Evolutionary conservation across 30 jellyfish, hydroid and myxozoan genomes (phyloP).

Genomic region (Catostylus mosaicus): DNA sequence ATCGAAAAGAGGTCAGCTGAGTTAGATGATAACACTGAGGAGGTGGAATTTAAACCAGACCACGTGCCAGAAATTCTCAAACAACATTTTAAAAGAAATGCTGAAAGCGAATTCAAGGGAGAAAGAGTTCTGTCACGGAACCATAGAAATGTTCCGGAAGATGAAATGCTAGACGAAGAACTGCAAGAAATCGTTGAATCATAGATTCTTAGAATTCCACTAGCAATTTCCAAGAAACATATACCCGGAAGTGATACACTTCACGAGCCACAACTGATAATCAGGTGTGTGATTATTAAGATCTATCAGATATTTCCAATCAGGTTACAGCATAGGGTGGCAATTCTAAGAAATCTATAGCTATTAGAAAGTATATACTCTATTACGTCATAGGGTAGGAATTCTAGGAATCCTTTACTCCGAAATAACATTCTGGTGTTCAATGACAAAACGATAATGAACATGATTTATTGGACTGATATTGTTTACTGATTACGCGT

Average conservation of each 20-base stretch:
- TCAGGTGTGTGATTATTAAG: slow-evolving; percentile 1
- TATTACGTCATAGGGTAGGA: too few species aligned
- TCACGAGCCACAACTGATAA: background rate
- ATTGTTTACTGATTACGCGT: too few species aligned
- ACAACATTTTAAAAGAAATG: slow-evolving; percentile 87
- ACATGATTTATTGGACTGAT: too few species aligned
- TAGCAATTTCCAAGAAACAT: slow-evolving; percentile 27
- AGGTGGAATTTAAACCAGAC: slow-evolving; percentile 56
- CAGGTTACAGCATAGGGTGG: too few species aligned
- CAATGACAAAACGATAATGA: too few species aligned
- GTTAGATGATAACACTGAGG: slow-evolving; percentile 77
- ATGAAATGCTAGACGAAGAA: slow-evolving; percentile 73
- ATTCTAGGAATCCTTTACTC: too few species aligned
- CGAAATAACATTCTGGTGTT: too few species aligned
- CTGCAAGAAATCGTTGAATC: slow-evolving; percentile 48
- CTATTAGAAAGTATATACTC: too few species aligned
- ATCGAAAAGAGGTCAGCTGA: slow-evolving; percentile 85
- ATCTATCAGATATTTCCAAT: too few species aligned
- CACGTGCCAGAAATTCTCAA: slow-evolving; percentile 74
- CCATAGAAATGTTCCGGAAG: slow-evolving; percentile 89
- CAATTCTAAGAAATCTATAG: too few species aligned
- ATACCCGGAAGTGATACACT: slow-evolving; percentile 20
- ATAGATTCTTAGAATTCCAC: slow-evolving; percentile 35
- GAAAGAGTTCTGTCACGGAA: slow-evolving; percentile 79
- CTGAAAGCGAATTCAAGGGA: slow-evolving; percentile 72